Percentiles rank a stretch among this genome's conserved stretches.
Evolutionary conservation across 2,888 invertebrate species (phyloP).

Genomic region (Theretra japonica): DNA sequence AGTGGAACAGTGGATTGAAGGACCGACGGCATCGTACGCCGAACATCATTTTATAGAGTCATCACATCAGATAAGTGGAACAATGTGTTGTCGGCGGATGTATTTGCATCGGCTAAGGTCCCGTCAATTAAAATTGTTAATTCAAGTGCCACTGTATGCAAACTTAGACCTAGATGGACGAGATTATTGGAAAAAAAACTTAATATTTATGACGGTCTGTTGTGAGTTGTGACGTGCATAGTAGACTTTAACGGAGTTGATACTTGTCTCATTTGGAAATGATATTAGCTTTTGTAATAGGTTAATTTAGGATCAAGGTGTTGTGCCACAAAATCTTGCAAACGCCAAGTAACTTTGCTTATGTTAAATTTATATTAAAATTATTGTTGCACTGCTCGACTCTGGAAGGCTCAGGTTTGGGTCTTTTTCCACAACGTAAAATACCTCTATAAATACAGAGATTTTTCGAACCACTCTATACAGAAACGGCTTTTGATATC

Average conservation of each 20-base stretch:
- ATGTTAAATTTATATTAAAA: no score
- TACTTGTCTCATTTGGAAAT: background rate
- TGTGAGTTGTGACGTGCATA: background rate
- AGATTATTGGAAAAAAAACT: background rate
- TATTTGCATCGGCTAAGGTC: conserved; percentile 69
- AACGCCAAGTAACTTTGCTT: no score
- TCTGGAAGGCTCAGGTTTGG: no score
- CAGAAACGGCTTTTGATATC: no score
- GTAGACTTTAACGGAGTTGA: background rate
- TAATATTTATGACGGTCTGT: background rate
- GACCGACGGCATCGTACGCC: conserved; percentile 44
- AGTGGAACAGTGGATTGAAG: conserved; percentile 57
- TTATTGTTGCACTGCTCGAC: no score
- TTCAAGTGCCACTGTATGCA: conserved; percentile 61
- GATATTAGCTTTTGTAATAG: no score
- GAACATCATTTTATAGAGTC: conserved; percentile 66
- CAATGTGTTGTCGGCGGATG: conserved; percentile 69
- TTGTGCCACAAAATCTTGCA: no score
- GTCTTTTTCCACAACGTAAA: no score
- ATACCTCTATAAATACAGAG: no score
- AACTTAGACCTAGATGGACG: conserved; percentile 44
- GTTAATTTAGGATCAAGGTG: no score
- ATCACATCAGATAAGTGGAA: conserved; percentile 70
- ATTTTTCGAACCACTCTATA: no score
- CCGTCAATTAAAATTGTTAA: conserved; percentile 71